phyloP scores from a whole-genome alignment of 2,113 vertebrate genomes.

The Prionailurus viverrinus region DNA sequence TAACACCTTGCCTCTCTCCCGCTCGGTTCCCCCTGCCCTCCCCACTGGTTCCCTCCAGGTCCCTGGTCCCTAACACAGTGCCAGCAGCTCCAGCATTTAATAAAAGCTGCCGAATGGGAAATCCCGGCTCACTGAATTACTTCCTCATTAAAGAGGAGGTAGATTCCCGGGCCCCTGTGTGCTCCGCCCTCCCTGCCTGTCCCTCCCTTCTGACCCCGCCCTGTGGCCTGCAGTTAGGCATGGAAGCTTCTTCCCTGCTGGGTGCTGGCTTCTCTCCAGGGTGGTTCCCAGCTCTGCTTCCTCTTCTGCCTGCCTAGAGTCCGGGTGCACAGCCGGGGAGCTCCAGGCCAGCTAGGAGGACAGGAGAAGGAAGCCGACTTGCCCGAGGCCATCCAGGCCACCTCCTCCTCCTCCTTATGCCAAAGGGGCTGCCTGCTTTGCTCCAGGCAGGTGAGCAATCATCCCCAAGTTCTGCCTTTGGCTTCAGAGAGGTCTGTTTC shows the following conservation, averaged over 20 bases:
- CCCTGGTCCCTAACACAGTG: fast-evolving
- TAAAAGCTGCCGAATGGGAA: constrained; percentile 68
- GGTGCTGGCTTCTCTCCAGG: background rate
- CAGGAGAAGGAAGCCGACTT: background rate
- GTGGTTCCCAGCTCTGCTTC: background rate
- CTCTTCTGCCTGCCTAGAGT: background rate
- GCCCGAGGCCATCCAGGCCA: background rate
- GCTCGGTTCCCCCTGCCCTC: background rate
- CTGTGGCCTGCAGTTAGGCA: fast-evolving
- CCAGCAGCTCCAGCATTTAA: background rate
- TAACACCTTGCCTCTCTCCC: constrained; percentile 27
- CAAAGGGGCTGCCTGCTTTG: background rate
- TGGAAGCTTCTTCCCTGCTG: background rate
- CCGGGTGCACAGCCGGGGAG: fast-evolving
- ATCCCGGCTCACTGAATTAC: background rate
- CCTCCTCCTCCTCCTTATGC: background rate
- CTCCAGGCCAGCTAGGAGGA: background rate
- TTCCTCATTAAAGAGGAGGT: background rate
- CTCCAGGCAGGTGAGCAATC: background rate
- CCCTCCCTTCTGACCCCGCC: background rate
- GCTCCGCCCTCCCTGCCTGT: fast-evolving
- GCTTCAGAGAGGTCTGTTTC: background rate
- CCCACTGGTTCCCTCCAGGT: background rate
- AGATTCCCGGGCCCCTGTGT: background rate
- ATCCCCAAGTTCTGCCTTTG: background rate